Evolutionary conservation across 2,888 invertebrate genomes (phyloP), one percentile per base, ranked within the genome.

Genomic region (Drosophila affinis): DNA sequence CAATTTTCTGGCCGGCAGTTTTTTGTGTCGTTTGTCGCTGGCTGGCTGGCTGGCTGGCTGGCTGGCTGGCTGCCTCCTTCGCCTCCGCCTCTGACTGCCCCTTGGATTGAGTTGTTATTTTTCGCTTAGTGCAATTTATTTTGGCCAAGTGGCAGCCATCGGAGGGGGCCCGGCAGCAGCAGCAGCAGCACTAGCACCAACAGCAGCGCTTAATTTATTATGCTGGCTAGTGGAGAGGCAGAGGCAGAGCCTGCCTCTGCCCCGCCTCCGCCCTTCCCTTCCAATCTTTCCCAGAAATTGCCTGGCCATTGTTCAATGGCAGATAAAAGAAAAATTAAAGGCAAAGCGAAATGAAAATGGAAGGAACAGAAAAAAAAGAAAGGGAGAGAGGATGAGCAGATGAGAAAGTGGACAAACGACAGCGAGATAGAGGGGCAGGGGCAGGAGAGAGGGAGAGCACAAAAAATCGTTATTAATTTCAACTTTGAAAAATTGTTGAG

Each of bases 71-170:
- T 9, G 27, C 14, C 14, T 2, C 14, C 39, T n/a, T 14, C 14
- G 5, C 7, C 39, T 60, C 62, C 64, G 75, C 78, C 60, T 49
- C 53, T 63, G 65, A 63, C 54, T 63, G 34, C 62, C 62, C 70
- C 77, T 64, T 79, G 81, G 83, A 85, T 85, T 85, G 85, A 85
- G 85, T 85, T 85, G 85, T 85, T 85, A 85, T 85, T 85, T 85
- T 85, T 85, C 85, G 89, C 88, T 85, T 85, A 88, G 88, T 85
- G 85, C 85, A 85, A 85, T 85, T 85, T 85, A 85, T 85, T 85
- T 85, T 87, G 88, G 89, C 85, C 88, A 87, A 87, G 89, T 87
- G 89, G 88, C 89, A 89, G 86, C 78, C 81, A 81, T 81, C 87
- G 87, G 81, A 39, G 39, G 39, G 39, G 39, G 14, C 7, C n/a